A percentile compares a stretch with the other conserved stretches of the same genome.
Conservation (phyloP, 2,797 vertebrate species). For the Heliangelus exortis region DNA sequence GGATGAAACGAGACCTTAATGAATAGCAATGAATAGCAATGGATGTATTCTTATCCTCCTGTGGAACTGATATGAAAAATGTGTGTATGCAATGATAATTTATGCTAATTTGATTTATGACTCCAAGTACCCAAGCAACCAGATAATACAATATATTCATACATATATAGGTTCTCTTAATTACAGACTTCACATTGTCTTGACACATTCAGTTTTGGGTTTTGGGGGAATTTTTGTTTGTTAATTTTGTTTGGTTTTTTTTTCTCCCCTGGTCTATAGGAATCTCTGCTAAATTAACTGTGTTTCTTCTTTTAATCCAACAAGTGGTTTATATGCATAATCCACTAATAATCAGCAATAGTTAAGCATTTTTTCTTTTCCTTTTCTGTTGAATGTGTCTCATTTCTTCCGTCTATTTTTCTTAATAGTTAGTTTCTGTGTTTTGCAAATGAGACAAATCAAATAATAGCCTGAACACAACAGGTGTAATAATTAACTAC, state of each 20-base stretch:
- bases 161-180: background rate
- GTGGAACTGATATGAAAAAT: background rate
- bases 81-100: background rate
- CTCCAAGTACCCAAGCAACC: background rate
- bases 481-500: constrained; percentile 70
- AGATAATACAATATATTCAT: background rate
- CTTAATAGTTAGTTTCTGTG: constrained; percentile 10
- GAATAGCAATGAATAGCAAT: background rate
- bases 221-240: background rate
- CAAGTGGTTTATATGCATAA: background rate
- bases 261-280: background rate
- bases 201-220: background rate
- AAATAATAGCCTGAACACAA: constrained; percentile 52
- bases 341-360: background rate
- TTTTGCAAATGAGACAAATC: constrained; percentile 42
- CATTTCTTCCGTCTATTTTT: background rate
- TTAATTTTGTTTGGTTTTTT: background rate
- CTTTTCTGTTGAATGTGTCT: background rate
- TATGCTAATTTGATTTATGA: constrained; percentile 29
- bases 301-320: background rate
- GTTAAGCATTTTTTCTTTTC: background rate
- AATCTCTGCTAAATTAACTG: background rate
- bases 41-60: background rate
- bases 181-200: background rate
- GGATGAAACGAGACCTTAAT: background rate